Conservation (phyloP, 2,888 invertebrate species). For the Conops quadrifasciatus region DNA sequence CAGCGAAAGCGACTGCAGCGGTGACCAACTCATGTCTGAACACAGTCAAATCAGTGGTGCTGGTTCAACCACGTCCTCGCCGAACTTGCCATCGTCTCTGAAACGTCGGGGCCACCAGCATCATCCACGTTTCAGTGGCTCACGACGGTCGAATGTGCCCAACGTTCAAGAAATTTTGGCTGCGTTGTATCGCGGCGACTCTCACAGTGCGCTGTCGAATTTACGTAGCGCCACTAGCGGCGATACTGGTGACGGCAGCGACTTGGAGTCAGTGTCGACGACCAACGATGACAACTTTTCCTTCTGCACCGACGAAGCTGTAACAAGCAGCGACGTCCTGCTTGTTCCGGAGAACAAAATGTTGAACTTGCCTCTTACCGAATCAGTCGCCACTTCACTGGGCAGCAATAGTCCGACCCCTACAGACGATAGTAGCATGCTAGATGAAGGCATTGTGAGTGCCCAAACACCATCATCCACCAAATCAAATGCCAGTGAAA, state of each 20-base stretch:
- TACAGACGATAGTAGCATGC: conserved; percentile 61
- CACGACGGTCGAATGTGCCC: conserved; percentile 68
- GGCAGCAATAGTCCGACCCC: conserved; percentile 63
- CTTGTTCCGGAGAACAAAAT: conserved; percentile 44
- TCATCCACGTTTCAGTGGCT: conserved; percentile 75
- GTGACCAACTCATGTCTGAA: conserved; percentile 35
- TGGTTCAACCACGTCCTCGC: conserved; percentile 48
- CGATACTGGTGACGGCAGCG: conserved; percentile 44
- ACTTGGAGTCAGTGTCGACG: conserved; percentile 44
- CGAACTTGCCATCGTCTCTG: conserved; percentile 52
- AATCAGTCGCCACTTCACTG: conserved; percentile 53
- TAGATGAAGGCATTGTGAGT: conserved; percentile 54
- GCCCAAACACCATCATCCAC: conserved; percentile 41
- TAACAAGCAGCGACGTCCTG: conserved; percentile 37
- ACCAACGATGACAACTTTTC: conserved; percentile 41
- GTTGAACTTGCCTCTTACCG: conserved; percentile 58
- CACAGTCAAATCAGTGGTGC: conserved; percentile 51
- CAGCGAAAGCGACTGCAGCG: conserved; percentile 45
- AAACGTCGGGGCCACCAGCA: conserved; percentile 78
- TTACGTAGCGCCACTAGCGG: conserved; percentile 44
- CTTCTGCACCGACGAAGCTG: conserved; percentile 43
- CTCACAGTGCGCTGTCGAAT: conserved; percentile 57
- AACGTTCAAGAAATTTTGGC: conserved; percentile 64
- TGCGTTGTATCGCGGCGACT: conserved; percentile 62
- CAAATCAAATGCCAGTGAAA: conserved; percentile 38